phyloP scores from a whole-genome alignment of 2,888 invertebrate species.

The Tuta absoluta region DNA sequence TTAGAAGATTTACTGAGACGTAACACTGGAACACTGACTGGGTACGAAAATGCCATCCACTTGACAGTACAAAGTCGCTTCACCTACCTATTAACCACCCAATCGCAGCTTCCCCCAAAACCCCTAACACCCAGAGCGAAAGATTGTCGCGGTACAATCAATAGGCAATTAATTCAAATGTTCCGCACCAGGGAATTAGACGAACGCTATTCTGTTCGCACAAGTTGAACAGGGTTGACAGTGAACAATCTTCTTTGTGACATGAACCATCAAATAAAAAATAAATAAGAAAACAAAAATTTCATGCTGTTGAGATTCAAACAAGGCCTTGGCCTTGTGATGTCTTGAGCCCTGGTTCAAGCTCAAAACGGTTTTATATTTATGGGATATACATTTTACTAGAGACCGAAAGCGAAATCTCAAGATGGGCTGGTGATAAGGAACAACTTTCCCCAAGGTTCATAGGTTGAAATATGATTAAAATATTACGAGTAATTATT shows the following conservation, averaged over 20 bases:
- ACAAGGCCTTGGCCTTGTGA: too few species aligned
- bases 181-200: slow-evolving; percentile 37
- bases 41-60: background rate
- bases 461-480: too few species aligned
- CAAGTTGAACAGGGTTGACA: slow-evolving; percentile 16
- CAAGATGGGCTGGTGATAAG: too few species aligned
- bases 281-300: background rate
- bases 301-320: too few species aligned
- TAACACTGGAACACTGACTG: background rate
- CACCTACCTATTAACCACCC: background rate
- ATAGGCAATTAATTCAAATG: slow-evolving; percentile 53
- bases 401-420: too few species aligned
- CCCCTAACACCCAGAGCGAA: slow-evolving; percentile 29
- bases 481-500: too few species aligned
- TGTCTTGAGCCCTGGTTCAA: too few species aligned
- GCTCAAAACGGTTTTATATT: too few species aligned
- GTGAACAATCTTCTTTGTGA: too few species aligned
- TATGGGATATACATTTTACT: too few species aligned
- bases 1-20: too few species aligned
- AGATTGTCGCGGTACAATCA: slow-evolving; percentile 48
- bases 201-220: slow-evolving; percentile 26
- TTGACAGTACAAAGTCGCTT: background rate
- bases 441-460: too few species aligned
- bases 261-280: background rate
- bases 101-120: slow-evolving; percentile 12